Evolutionary conservation across 2,797 vertebrate species (phyloP).

Genomic region (Poeciliopsis infans): DNA sequence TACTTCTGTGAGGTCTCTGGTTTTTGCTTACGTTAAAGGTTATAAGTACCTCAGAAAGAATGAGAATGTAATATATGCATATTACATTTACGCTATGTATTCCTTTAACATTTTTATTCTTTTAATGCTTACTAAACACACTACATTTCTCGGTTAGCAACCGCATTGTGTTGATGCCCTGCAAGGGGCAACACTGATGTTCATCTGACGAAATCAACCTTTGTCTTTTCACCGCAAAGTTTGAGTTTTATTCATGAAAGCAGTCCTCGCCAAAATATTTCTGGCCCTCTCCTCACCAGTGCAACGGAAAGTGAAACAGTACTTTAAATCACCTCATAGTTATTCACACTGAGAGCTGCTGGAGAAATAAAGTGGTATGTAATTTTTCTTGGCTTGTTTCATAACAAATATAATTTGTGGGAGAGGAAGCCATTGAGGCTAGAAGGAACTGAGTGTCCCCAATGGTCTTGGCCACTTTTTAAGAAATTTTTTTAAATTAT

Average conservation of each 20-base stretch:
- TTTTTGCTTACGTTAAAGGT: neutral
- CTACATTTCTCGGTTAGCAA: neutral
- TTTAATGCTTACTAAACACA: neutral
- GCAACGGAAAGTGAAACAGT: slow-evolving; percentile 20
- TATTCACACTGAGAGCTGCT: slow-evolving; percentile 4
- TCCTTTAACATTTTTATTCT: neutral
- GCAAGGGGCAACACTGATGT: slow-evolving; percentile 1
- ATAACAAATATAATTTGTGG: slow-evolving; percentile 43
- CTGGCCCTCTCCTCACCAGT: slow-evolving; percentile 5
- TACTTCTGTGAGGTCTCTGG: neutral
- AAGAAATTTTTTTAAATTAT: slow-evolving; percentile 21
- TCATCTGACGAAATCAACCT: slow-evolving; percentile 4
- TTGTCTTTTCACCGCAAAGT: slow-evolving; percentile 6
- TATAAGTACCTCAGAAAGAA: neutral
- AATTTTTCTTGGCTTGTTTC: slow-evolving; percentile 40
- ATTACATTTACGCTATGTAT: neutral
- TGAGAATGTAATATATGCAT: neutral
- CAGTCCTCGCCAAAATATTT: slow-evolving; percentile 4
- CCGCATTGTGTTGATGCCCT: slow-evolving; percentile 6
- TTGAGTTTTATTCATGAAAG: slow-evolving; percentile 9
- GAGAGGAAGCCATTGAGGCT: slow-evolving; percentile 37
- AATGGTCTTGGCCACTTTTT: slow-evolving; percentile 49
- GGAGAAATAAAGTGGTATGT: slow-evolving; percentile 25
- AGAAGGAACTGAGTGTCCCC: slow-evolving; percentile 45
- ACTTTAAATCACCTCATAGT: slow-evolving; percentile 25